Evolutionary conservation across 2,797 vertebrate genomes (phyloP).

Genomic region (Melanotaenia trifasciata): DNA sequence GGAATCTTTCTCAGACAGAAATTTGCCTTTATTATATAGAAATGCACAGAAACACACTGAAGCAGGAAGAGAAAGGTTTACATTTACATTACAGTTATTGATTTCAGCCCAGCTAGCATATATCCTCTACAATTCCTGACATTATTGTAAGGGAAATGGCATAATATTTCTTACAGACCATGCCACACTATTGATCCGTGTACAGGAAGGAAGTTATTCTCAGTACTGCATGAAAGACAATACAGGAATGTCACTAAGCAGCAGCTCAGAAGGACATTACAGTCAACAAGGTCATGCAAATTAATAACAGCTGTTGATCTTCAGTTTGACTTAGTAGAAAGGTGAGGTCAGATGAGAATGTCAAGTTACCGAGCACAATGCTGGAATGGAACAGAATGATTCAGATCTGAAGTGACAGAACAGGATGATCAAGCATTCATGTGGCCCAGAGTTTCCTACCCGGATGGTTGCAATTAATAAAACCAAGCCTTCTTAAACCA

Average conservation of each 20-base stretch:
- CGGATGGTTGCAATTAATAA: constrained; percentile 25
- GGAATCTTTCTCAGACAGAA: constrained; percentile 24
- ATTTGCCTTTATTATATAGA: constrained; percentile 32
- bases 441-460: constrained; percentile 18
- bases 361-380: constrained; percentile 36
- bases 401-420: constrained; percentile 44
- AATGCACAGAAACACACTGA: constrained; percentile 45
- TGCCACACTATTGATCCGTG: constrained; percentile 71
- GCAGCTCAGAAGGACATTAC: constrained; percentile 60
- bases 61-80: constrained; percentile 49
- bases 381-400: constrained; percentile 40
- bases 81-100: constrained; percentile 70
- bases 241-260: constrained; percentile 32
- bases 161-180: constrained; percentile 66
- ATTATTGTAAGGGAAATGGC: constrained; percentile 49
- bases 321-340: constrained; percentile 57
- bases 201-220: constrained; percentile 79
- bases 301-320: constrained; percentile 68
- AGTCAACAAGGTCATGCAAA: constrained; percentile 66
- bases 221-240: constrained; percentile 73
- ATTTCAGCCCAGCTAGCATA: constrained; percentile 59
- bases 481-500: constrained; percentile 31
- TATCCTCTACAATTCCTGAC: constrained; percentile 56
- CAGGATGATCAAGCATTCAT: constrained; percentile 52
- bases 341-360: constrained; percentile 58